Evolutionary conservation across 2,888 invertebrate genomes (phyloP).

Genomic region (Lepidochrysops patricia): DNA sequence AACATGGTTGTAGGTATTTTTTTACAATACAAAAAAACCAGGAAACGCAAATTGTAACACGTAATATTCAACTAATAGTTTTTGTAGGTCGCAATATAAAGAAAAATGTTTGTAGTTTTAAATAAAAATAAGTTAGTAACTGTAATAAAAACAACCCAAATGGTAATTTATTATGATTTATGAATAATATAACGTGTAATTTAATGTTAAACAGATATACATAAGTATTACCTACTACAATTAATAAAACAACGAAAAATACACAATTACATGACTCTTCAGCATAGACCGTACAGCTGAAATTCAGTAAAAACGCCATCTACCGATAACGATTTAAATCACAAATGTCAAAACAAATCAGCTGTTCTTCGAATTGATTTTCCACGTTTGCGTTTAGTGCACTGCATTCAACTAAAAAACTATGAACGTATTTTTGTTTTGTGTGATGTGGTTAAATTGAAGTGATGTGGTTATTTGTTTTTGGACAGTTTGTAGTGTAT

Average conservation of each 20-base stretch:
- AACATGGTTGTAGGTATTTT: too few relatives aligned
- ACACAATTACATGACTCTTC: not conserved
- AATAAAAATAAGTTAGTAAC: too few relatives aligned
- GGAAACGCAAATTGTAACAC: too few relatives aligned
- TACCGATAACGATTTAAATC: not conserved
- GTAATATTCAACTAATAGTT: too few relatives aligned
- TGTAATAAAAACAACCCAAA: too few relatives aligned
- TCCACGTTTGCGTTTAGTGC: constrained; percentile 43
- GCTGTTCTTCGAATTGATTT: constrained; percentile 62
- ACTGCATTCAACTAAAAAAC: constrained; percentile 34
- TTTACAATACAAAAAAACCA: too few relatives aligned
- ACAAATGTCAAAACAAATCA: constrained; percentile 30
- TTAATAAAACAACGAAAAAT: not conserved
- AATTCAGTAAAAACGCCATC: constrained; percentile 11
- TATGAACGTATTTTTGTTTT: not conserved
- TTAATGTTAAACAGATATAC: not conserved
- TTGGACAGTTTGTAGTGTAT: constrained; percentile 21
- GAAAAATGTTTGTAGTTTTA: too few relatives aligned
- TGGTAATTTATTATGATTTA: too few relatives aligned
- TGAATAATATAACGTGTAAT: too few relatives aligned
- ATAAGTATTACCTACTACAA: too few relatives aligned
- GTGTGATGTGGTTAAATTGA: not conserved
- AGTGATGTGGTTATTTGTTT: constrained; percentile 31
- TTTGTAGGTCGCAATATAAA: too few relatives aligned
- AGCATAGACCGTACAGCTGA: too few relatives aligned